Percentiles rank a stretch among this genome's conserved stretches.
These are phyloP conservation scores for Noctua janthe DNA, from an alignment of 2,888 invertebrate species.

Conservation along the genomic window DNA sequence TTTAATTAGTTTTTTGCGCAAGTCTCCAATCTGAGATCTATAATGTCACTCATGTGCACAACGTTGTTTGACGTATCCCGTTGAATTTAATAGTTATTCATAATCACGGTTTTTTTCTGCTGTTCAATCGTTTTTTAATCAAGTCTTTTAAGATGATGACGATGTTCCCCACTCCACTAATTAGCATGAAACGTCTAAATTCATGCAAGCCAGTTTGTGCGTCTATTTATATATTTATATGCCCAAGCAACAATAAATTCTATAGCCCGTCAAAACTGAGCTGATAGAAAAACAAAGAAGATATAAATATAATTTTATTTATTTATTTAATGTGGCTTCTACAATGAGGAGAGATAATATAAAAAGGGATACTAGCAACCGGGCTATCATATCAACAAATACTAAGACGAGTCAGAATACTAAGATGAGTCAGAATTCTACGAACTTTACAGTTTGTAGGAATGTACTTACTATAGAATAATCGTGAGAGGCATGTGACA, in stretches of 20 bases:
- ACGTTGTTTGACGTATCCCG: neutral
- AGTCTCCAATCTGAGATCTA: neutral
- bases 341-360: neutral
- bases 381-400: neutral
- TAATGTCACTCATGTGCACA: slow-evolving; percentile 3
- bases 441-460: slow-evolving; percentile 13
- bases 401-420: neutral
- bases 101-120: neutral
- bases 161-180: neutral
- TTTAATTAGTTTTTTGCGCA: slow-evolving; percentile 25
- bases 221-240: neutral
- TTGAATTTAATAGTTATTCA: neutral
- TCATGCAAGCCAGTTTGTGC: neutral
- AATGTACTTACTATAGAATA: slow-evolving; percentile 16
- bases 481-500: slow-evolving; percentile 34
- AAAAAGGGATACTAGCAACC: neutral
- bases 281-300: neutral
- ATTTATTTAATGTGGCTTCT: neutral
- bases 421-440: slow-evolving; percentile 40
- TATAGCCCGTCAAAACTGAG: neutral
- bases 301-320: neutral
- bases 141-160: neutral
- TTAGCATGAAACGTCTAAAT: neutral
- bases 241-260: neutral
- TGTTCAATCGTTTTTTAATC: slow-evolving; percentile 1